Base-by-base conservation (phyloP, 2,797 vertebrate species). In the Pogonophryne albipinna region DNA sequence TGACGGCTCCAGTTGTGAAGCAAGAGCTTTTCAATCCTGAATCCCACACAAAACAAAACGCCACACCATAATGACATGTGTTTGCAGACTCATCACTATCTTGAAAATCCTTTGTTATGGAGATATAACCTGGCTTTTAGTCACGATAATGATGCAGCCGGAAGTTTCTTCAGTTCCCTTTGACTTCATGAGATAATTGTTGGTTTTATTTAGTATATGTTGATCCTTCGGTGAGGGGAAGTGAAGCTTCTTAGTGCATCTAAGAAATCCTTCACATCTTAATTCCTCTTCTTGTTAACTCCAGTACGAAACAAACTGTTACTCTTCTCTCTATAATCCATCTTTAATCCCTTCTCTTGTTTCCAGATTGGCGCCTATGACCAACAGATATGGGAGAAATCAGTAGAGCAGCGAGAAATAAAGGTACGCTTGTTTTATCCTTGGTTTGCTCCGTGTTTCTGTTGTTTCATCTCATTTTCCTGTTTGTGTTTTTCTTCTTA, bases 331-430 rank as follows among this genome's bases (percentile, higher is more conserved):
- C 16, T n/a, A 0, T 20, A 16, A 34, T 6, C 62, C 27, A 41
- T 53, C 20, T 11, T 13, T 41, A 44, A 63, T 60, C n/a, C 1
- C 34, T 14, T 14, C 4, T 10, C 15, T n/a, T 56, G 2, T 46
- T 60, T 91, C 59, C 90, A 99, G 98, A 99, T 99, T 79, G 98
- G 98, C 67, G 98, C 98, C 41, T 99, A 99, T 73, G 98, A 99
- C 93, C 98, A 99, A 87, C 98, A 99, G 95, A 99, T 99, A 95
- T 99, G 98, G 98, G 98, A 99, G 95, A 99, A 99, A 93, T 99
- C 98, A 56, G 98, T 99, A 92, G 98, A 99, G 84, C 98, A 99
- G 93, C 94, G 97, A 95, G 98, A 99, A 94, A 99, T 99, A 87
- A 99, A 99, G 98, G 98, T 99, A 92, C 8, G 67, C 61, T 12